Base-by-base conservation (phyloP, 2,888 invertebrate species). In the Sesia apiformis region DNA sequence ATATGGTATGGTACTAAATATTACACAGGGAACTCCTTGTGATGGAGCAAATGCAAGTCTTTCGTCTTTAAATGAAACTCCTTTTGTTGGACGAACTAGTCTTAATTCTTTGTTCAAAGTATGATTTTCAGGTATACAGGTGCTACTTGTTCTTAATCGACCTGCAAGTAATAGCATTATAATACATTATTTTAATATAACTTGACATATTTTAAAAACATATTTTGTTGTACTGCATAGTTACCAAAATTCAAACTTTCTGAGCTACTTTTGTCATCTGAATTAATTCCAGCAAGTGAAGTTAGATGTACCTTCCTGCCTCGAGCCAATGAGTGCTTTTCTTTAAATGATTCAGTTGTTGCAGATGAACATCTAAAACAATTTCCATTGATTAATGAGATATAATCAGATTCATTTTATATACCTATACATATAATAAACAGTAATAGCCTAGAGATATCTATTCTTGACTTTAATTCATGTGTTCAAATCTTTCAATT, bases 1-100 rank as follows among this genome's bases (percentile, higher is more conserved):
- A 76, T 96, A 97, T 42, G 97, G 96, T 73, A 98, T 92, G 55
- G 95, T 93, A 46, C 97, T 97, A 78, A 95, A 97, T 58, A 98
- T 91, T 64, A 95, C 91, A 84, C 97, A 94, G 42, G 98, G 97
- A 56, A 94, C 93, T 67, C 94, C 93, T 66, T 93, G 93, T 4
- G 93, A 89, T 53, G 96, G 94, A 46, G 96, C 93, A 81, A 98
- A 91, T 56, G 96, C 94, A 61, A 97, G 90, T 69, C 97, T 91
- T 73, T 96, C 96, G 78, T 96, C 94, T 72, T 91, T 93, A 69
- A 94, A 94, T 64, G 91, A 92, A 59, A 93, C 93, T 59, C 92
- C 91, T 79, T 91, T 93, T 39, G 90, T 85, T 8, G 92, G 90
- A 59, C 91, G 90, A 57, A 93, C 76, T 59, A 93, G 67, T 62